A percentile compares a stretch with the other conserved stretches of the same genome.
Conservation (phyloP, 2,797 vertebrate genomes). For the Remorina albescens region DNA sequence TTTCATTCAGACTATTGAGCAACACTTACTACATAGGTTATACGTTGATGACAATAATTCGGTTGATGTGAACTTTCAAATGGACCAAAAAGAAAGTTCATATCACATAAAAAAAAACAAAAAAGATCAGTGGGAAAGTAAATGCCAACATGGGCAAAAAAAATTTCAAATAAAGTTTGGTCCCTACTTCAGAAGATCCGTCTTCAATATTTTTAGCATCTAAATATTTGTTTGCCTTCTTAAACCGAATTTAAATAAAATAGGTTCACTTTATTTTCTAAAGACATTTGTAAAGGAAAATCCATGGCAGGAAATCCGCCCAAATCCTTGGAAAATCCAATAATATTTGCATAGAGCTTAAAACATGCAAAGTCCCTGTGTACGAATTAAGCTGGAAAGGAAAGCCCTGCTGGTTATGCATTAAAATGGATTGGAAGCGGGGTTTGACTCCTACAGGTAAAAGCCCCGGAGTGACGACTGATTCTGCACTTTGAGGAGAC, state of each 20-base stretch:
- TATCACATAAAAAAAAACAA: conserved; percentile 55
- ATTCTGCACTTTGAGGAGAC: conserved; percentile 79
- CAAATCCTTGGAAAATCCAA: conserved; percentile 90
- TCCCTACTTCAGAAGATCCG: conserved; percentile 75
- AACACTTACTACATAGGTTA: conserved; percentile 22
- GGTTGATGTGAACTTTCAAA: conserved; percentile 43
- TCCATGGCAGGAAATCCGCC: conserved; percentile 86
- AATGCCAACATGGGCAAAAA: conserved; percentile 55
- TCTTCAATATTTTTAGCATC: conserved; percentile 85
- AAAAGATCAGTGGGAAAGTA: conserved; percentile 64
- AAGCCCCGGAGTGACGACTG: conserved; percentile 74
- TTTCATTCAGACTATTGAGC: conserved; percentile 34
- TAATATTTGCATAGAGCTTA: conserved; percentile 91
- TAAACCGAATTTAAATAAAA: conserved; percentile 86
- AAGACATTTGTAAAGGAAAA: conserved; percentile 88
- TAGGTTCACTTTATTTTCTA: conserved; percentile 89
- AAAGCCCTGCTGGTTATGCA: conserved; percentile 87
- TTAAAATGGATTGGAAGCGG: conserved; percentile 87
- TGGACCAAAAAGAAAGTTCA: conserved; percentile 55
- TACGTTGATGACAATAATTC: conserved; percentile 30
- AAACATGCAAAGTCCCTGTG: conserved; percentile 89
- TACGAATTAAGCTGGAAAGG: conserved; percentile 87
- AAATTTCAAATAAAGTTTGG: conserved; percentile 71
- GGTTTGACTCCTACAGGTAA: conserved; percentile 87
- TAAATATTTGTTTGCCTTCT: conserved; percentile 86